These are phyloP conservation scores for Oasisia sp. DNA, from an alignment of 2,888 invertebrate genomes.

Conservation along the genomic window DNA sequence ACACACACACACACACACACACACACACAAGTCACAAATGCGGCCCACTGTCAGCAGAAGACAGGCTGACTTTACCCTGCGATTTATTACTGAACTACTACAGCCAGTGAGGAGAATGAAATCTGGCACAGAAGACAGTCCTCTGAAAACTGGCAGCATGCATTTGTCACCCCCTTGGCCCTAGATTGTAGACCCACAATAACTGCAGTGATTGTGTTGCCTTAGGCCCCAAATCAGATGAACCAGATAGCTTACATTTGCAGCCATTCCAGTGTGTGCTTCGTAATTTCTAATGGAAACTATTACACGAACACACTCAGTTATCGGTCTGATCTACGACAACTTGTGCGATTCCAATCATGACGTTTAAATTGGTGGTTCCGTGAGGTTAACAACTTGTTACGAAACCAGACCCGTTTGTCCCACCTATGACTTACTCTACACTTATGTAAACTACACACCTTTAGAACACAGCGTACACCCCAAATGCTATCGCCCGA, in stretches of 20 bases:
- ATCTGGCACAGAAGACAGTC: background rate
- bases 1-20: background rate
- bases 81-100: background rate
- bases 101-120: background rate
- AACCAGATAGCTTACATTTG: background rate
- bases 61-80: background rate
- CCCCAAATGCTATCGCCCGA: background rate
- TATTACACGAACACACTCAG: background rate
- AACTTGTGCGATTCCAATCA: conserved; percentile 1
- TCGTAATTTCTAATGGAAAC: background rate
- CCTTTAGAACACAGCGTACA: background rate
- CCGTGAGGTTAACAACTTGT: background rate
- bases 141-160: background rate
- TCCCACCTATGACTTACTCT: background rate
- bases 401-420: background rate
- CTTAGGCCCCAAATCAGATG: background rate
- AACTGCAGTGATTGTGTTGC: background rate
- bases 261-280: background rate
- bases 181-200: background rate
- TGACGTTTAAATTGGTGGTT: background rate
- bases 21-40: background rate
- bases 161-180: background rate
- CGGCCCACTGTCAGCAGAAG: background rate
- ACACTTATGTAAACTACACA: background rate
- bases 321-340: background rate